Evolutionary conservation across 2,888 invertebrate species (phyloP).

Genomic region (Idaea biselata): DNA sequence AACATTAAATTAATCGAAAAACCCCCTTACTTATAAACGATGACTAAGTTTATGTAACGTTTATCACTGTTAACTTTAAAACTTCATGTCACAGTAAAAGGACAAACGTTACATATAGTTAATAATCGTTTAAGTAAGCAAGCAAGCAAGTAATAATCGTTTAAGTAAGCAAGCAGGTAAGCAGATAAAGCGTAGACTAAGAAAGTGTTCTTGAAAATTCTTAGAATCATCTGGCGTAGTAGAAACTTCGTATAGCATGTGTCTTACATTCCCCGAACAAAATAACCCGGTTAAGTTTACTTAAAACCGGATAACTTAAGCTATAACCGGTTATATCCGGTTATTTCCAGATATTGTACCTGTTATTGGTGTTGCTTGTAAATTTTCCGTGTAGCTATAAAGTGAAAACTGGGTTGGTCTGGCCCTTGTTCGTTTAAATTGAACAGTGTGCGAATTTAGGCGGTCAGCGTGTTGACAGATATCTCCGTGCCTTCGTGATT

Average conservation of each 20-base stretch:
- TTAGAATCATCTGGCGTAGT: too few relatives aligned
- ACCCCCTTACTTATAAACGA: too few relatives aligned
- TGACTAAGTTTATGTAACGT: too few relatives aligned
- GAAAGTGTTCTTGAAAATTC: too few relatives aligned
- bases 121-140: too few relatives aligned
- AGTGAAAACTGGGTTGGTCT: slow-evolving; percentile 46
- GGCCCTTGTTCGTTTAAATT: slow-evolving; percentile 58
- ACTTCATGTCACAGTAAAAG: too few relatives aligned
- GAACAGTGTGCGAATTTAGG: slow-evolving; percentile 37
- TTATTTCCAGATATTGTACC: slow-evolving; percentile 24
- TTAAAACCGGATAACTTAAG: slow-evolving; percentile 48
- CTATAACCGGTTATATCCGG: slow-evolving; percentile 36
- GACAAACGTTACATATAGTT: too few relatives aligned
- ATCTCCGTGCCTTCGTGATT: slow-evolving; percentile 1
- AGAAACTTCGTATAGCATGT: neutral
- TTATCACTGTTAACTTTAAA: too few relatives aligned
- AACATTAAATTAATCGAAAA: too few relatives aligned
- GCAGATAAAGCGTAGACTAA: too few relatives aligned
- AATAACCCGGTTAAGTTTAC: slow-evolving; percentile 56
- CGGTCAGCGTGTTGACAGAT: slow-evolving; percentile 7
- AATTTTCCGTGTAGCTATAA: slow-evolving; percentile 69
- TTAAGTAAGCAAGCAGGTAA: too few relatives aligned
- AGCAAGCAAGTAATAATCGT: too few relatives aligned
- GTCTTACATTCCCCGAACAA: neutral
- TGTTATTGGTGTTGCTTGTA: slow-evolving; percentile 36